Evolutionary conservation across 2,113 vertebrate genomes (phyloP), one percentile per base, ranked within the genome.

Genomic region (Epinephelus moara): DNA sequence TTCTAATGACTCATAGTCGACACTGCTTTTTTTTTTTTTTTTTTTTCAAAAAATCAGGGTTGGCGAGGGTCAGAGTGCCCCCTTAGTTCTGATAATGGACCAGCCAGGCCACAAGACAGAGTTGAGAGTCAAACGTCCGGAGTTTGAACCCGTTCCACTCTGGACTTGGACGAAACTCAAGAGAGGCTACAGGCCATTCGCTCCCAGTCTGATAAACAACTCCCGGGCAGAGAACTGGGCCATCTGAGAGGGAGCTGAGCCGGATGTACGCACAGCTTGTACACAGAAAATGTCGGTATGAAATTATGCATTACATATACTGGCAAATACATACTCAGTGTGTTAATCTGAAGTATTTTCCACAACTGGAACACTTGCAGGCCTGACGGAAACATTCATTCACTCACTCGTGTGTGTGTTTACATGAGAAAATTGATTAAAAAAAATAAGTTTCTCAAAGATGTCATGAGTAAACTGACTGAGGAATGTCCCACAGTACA

Each of bases 171-270:
- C 70, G 83, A 10, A 55, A 19, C 61, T 86, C 88, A 89, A 70
- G 78, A 78, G 78, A 90, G 84, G 84, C 60, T 71, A 83, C 75
- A 86, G 85, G 85, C 82, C 85, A 77, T 69, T 82, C 42, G 73
- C 74, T 71, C 23, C 61, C 78, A n/a, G 78, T 60, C 86, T 70
- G 79, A 87, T 88, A 91, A 94, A 93, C 90, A 94, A 87, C 56
- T 63, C 52, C 78, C 37, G 49, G 57, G 33, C 27, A 82, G 45
- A 72, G 68, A 84, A 66, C 21, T 3, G 63, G 45, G 71, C 50
- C 2, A 37, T 59, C 40, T 37, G 76, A 66, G 62, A 66, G 56
- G 18, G 70, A 73, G 66, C 50, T 13, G 66, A 59, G 70, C 47
- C 50, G 33, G 70, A 30, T 12, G 19, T 13, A 40, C 27, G 42